Percentiles rank a stretch among this genome's conserved stretches.
These are phyloP conservation scores for Penaeus indicus DNA, from an alignment of 1,140 invertebrate genomes.

Conservation along the genomic window DNA sequence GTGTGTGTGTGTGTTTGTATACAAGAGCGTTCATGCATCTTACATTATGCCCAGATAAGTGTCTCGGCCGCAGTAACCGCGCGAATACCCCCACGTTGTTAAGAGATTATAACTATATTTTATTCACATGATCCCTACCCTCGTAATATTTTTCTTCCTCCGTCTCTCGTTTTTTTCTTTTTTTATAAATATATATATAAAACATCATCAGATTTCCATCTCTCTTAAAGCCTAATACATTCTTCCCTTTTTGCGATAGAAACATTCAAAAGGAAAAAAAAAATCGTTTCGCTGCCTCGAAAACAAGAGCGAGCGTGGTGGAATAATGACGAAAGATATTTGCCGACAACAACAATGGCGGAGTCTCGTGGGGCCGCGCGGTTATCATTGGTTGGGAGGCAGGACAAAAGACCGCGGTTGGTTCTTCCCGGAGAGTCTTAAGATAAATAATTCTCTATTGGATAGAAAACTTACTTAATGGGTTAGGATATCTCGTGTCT, in stretches of 20 bases:
- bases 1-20: no score
- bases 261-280: not conserved
- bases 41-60: no score
- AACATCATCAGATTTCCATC: not conserved
- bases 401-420: conserved; percentile 23
- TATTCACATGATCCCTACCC: no score
- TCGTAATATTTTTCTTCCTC: not conserved
- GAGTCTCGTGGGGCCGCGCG: conserved; percentile 7
- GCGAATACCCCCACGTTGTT: no score
- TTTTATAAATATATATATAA: not conserved
- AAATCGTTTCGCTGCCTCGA: not conserved
- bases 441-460: conserved; percentile 41
- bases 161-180: not conserved
- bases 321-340: conserved; percentile 49
- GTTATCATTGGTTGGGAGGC: conserved; percentile 47
- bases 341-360: conserved; percentile 45
- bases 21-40: no score
- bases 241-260: not conserved
- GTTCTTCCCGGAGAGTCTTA: not conserved
- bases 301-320: not conserved
- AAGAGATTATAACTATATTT: no score
- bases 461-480: conserved; percentile 32
- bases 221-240: not conserved
- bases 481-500: not conserved
- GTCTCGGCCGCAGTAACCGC: no score